Evolutionary conservation across 2,888 invertebrate species (phyloP).

Genomic region (Dione vanillae): DNA sequence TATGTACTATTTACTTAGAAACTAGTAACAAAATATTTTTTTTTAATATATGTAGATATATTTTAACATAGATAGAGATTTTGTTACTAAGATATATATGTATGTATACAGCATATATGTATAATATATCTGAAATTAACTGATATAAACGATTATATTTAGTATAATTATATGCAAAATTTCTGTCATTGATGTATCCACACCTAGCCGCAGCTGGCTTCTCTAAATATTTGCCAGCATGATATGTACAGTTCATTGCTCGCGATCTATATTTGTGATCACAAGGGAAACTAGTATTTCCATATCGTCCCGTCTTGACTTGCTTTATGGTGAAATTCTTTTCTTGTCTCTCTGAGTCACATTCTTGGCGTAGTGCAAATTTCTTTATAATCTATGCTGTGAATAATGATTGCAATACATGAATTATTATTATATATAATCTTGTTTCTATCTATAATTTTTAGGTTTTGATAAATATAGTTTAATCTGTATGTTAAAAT

Average conservation of each 20-base stretch:
- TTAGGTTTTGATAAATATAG: too few relatives aligned
- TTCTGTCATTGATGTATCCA: conserved; percentile 65
- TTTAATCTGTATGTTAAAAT: too few relatives aligned
- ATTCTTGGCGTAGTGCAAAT: not conserved
- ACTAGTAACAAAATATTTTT: too few relatives aligned
- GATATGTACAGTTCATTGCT: conserved; percentile 71
- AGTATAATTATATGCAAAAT: conserved; percentile 29
- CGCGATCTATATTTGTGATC: conserved; percentile 72
- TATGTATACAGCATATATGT: not conserved
- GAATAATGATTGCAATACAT: not conserved
- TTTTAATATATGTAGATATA: too few relatives aligned
- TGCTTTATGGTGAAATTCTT: conserved; percentile 39
- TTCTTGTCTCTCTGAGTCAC: conserved; percentile 23
- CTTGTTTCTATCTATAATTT: too few relatives aligned
- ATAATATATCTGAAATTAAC: not conserved
- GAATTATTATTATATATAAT: too few relatives aligned
- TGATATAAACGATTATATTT: not conserved
- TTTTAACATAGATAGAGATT: too few relatives aligned
- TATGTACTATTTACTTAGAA: not conserved
- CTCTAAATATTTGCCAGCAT: conserved; percentile 73
- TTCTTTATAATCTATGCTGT: not conserved
- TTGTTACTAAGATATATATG: too few relatives aligned
- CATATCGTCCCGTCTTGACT: conserved; percentile 45
- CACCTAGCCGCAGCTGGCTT: conserved; percentile 63
- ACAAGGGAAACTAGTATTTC: conserved; percentile 61